Percentiles rank a stretch among this genome's conserved stretches.
These are phyloP conservation scores for Chitala chitala DNA, from an alignment of 2,113 vertebrate genomes.

Conservation along the genomic window DNA sequence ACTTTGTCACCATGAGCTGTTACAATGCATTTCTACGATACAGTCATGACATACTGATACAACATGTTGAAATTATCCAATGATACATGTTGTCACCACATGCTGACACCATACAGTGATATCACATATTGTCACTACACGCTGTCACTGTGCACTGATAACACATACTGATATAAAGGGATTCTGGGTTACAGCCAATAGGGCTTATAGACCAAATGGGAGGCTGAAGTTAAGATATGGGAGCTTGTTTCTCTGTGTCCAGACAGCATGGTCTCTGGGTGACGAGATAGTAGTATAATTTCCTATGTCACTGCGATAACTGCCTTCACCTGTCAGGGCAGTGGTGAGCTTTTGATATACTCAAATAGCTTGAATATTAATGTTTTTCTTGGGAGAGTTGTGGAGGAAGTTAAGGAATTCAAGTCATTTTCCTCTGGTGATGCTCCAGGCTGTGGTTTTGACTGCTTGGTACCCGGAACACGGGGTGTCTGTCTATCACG, in stretches of 20 bases:
- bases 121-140: no score
- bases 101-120: no score
- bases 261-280: conserved; percentile 41
- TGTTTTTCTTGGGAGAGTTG: conserved; percentile 32
- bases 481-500: conserved; percentile 10
- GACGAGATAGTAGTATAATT: conserved; percentile 54
- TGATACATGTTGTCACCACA: no score
- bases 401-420: conserved; percentile 32
- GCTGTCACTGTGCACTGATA: no score
- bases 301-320: conserved; percentile 49
- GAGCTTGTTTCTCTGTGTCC: conserved; percentile 20
- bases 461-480: not conserved
- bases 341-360: conserved; percentile 40
- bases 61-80: no score
- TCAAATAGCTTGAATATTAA: conserved; percentile 49
- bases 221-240: no score
- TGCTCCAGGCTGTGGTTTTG: conserved; percentile 9
- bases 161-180: no score
- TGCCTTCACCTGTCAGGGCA: conserved; percentile 43
- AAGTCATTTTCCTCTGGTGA: conserved; percentile 15
- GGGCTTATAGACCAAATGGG: no score
- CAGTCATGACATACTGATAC: no score
- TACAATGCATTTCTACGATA: no score
- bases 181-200: no score
- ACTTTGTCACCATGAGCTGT: no score